These are phyloP conservation scores for Lasaia peninsularis DNA, from an alignment of 1,140 invertebrate genomes.

Conservation along the genomic window DNA sequence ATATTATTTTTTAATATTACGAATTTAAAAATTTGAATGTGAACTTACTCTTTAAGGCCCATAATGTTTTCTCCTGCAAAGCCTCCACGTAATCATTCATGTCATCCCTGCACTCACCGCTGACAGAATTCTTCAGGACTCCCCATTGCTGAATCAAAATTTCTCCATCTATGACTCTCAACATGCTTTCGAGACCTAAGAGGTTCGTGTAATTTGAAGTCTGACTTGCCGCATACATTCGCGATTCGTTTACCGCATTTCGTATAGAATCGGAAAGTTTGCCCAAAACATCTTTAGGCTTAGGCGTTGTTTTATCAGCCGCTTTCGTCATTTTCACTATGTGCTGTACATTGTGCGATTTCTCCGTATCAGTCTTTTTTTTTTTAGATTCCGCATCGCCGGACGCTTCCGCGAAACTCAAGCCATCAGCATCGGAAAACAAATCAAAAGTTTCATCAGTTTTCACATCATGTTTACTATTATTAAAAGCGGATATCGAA, in stretches of 20 bases:
- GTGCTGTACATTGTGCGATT: slow-evolving; percentile 64
- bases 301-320: slow-evolving; percentile 47
- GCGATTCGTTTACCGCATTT: slow-evolving; percentile 50
- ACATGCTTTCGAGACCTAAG: slow-evolving; percentile 73
- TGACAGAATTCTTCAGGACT: slow-evolving; percentile 49
- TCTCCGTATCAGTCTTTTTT: slow-evolving; percentile 47
- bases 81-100: slow-evolving; percentile 81
- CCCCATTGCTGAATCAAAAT: slow-evolving; percentile 71
- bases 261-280: slow-evolving; percentile 50
- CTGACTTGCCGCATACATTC: slow-evolving; percentile 32
- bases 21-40: too few relatives aligned
- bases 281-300: slow-evolving; percentile 44
- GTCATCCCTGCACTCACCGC: slow-evolving; percentile 77
- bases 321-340: slow-evolving; percentile 53
- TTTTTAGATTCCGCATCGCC: slow-evolving; percentile 39
- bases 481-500: slow-evolving; percentile 37
- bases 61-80: slow-evolving; percentile 79
- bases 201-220: slow-evolving; percentile 43
- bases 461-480: slow-evolving; percentile 32
- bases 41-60: slow-evolving; percentile 86
- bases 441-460: slow-evolving; percentile 55
- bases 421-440: slow-evolving; percentile 60
- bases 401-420: slow-evolving; percentile 57
- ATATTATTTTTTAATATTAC: too few relatives aligned
- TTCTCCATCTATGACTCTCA: slow-evolving; percentile 76